phyloP scores from a whole-genome alignment of 2,113 vertebrate species.

The Panthera uncia region DNA sequence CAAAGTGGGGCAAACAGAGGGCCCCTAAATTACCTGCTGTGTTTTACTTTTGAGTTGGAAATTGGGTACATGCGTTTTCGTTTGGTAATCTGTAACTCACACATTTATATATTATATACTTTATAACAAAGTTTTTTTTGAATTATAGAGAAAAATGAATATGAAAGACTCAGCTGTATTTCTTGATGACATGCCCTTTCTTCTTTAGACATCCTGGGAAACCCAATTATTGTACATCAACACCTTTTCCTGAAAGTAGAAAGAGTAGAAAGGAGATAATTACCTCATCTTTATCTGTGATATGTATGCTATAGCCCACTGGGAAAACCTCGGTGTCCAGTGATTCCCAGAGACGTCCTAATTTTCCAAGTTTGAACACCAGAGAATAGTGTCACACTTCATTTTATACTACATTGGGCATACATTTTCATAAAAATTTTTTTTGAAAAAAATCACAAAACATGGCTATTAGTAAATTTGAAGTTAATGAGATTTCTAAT shows the following conservation, averaged over 20 bases:
- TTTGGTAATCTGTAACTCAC: neutral
- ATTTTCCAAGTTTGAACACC: neutral
- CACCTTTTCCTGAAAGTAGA: constrained; percentile 54
- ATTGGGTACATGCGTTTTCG: neutral
- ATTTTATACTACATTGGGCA: neutral
- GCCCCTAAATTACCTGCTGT: neutral
- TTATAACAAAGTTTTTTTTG: neutral
- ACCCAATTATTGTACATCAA: constrained; percentile 55
- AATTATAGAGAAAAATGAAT: constrained; percentile 36
- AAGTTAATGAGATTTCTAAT: neutral
- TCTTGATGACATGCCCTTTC: neutral
- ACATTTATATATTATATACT: neutral
- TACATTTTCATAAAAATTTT: neutral
- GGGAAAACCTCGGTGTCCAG: constrained; percentile 41
- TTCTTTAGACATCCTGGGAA: constrained; percentile 46
- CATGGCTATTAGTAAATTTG: neutral
- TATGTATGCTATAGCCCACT: neutral
- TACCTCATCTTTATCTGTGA: neutral
- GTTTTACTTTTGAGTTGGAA: neutral
- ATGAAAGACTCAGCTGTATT: neutral
- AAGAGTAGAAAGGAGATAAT: constrained; percentile 44
- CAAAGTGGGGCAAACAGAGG: neutral
- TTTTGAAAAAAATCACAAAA: neutral
- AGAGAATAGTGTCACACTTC: neutral
- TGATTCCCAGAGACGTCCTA: neutral